Conservation (phyloP, 2,113 vertebrate genomes). For the Carettochelys insculpta region DNA sequence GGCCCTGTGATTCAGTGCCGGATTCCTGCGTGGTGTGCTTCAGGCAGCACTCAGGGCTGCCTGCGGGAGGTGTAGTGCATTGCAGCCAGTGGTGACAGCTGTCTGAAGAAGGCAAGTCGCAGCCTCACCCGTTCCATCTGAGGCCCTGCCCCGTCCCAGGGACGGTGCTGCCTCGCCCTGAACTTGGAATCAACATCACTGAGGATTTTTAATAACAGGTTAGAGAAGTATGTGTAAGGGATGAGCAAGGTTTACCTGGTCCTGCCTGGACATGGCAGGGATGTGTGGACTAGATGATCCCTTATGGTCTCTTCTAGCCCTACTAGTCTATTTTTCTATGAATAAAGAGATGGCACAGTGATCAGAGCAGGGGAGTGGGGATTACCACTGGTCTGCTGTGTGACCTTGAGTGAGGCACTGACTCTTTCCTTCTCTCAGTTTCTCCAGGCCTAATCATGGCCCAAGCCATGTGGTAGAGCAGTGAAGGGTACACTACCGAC, state of each 20-base stretch:
- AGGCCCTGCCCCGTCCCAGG: too few relatives aligned
- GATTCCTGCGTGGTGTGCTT: too few relatives aligned
- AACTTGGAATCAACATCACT: background rate
- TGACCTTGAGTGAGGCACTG: background rate
- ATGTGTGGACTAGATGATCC: background rate
- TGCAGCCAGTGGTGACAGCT: too few relatives aligned
- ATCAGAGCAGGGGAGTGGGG: background rate
- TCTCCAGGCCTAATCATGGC: background rate
- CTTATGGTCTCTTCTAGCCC: background rate
- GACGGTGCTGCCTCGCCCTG: too few relatives aligned
- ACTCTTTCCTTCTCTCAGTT: background rate
- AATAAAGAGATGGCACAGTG: background rate
- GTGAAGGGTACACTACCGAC: background rate
- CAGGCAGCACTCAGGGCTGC: too few relatives aligned
- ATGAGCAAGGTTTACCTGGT: background rate
- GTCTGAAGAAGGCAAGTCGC: too few relatives aligned
- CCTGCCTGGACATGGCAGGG: background rate
- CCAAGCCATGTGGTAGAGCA: background rate
- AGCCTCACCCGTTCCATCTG: too few relatives aligned
- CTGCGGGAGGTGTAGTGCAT: too few relatives aligned
- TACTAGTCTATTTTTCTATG: background rate
- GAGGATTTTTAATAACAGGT: background rate
- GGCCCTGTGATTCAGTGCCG: too few relatives aligned
- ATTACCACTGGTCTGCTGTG: background rate
- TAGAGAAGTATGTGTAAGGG: background rate